Evolutionary conservation across 2,888 invertebrate genomes (phyloP).

Genomic region (Thymelicus acteon): DNA sequence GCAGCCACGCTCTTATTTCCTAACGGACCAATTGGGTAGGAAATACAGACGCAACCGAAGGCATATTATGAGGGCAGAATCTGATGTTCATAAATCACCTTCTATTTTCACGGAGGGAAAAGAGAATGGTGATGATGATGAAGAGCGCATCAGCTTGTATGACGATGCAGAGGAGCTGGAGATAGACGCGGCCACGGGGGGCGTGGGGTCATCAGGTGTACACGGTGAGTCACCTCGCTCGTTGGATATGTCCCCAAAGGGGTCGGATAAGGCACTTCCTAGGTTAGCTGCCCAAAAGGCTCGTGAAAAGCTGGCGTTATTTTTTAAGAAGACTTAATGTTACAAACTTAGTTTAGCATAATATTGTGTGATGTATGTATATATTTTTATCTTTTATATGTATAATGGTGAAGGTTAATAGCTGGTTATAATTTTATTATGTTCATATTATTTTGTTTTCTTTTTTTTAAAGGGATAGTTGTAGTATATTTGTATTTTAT

Average conservation of each 20-base stretch:
- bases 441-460: too few species aligned
- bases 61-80: not conserved
- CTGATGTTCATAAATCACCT: not conserved
- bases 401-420: too few species aligned
- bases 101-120: not conserved
- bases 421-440: too few species aligned
- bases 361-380: not conserved
- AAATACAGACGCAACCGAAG: slow-evolving; percentile 28
- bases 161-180: not conserved
- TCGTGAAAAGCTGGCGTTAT: not conserved
- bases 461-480: too few species aligned
- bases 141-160: not conserved
- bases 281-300: not conserved
- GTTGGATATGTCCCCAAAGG: not conserved
- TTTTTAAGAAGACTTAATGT: not conserved
- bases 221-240: not conserved
- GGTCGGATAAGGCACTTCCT: not conserved
- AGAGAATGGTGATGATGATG: not conserved
- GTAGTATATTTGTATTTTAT: too few species aligned
- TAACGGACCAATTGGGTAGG: slow-evolving; percentile 17
- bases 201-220: not conserved
- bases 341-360: not conserved
- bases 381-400: too few species aligned
- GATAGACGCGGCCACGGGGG: not conserved
- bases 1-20: slow-evolving; percentile 38